Evolutionary conservation across 1,140 invertebrate genomes (phyloP), one percentile per base, ranked within the genome.

Genomic region (Portunus trituberculatus): DNA sequence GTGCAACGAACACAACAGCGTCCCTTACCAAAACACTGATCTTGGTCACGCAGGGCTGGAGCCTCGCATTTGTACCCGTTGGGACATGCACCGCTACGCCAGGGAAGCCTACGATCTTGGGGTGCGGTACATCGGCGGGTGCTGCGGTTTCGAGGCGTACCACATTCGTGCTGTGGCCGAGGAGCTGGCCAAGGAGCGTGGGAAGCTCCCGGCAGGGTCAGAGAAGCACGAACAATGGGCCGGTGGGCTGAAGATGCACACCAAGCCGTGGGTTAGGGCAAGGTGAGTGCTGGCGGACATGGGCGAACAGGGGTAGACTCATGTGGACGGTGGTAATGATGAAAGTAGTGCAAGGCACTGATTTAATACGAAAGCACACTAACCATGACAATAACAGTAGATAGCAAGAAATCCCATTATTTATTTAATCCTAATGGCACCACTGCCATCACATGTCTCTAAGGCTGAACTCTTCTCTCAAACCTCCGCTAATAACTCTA

Each of bases 231-330:
- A 96, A 7, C 86, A 94, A 14, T 97, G 97, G 97, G 97, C 97
- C 4, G 96, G 95, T 32, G 97, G 97, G 0, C 96, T 97, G 12
- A 96, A 95, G 90, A 97, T 97, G 97, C 97, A 97, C 94, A 97
- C 97, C 16, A 97, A 97, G 93, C 97, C 97, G 16, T 97, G 97
- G 97, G 97, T 97, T 45, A 94, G 97, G 95, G 97, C 97, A 31
- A 97, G 97, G 97, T 97, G 95, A 31, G 96, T 96, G 16, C 31
- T 25, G n/a, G 20, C 20, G 31, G 1, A 16, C 2, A 29, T 45
- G n/a, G 39, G 39, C 39, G 39, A 6, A 39, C 39, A 39, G 39
- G 52, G 20, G 52, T 59, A 20, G 52, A 10, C 12, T 59, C 2
- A 2, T 0, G 20, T 76, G 52, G 52, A n/a, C 20, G 67, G n/a